Base-by-base conservation (phyloP, 2,797 vertebrate genomes). In the Allobates femoralis region DNA sequence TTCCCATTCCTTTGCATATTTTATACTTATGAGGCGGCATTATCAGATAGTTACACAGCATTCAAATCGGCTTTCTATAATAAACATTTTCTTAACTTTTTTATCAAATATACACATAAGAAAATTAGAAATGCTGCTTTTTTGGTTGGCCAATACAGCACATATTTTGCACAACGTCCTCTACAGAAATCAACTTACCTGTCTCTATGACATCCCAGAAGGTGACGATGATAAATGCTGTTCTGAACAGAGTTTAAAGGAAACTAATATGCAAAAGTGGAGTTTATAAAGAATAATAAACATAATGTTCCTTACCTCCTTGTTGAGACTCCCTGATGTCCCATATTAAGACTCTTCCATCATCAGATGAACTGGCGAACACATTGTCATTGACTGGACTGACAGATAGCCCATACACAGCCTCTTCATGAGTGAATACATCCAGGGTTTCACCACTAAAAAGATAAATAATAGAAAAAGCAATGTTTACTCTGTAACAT, bases 301-400 rank as follows among this genome's bases (percentile, higher is more conserved):
- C 15, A 66, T 21, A n/a, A 19, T n/a, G 14, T 1, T 73, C 30
- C 91, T 86, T 89, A 99, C 98, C 98, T 96, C 97, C 96, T 46
- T 97, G 97, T 0, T 97, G 97, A 26, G 97, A 97, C 85, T 98
- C 97, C 50, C 98, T 94, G 53, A 97, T 99, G 93, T 99, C 98
- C 98, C 98, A 99, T 34, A 99, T 99, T 21, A 99, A 97, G 87
- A 99, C 97, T 0, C 97, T 94, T 2, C 98, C 98, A 67, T 99
- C 98, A 50, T 99, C 98, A 1, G 98, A 99, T 0, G 98, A 99
- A 89, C 98, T 99, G 90, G 98, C 98, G 64, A 99, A 99, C 90
- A 99, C 97, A 84, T 99, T 99, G 93, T 99, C 98, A 74, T 99
- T 99, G 83, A 99, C 97, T 0, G 97, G 98, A 90, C 97, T 99